phyloP scores from a whole-genome alignment of 1,140 invertebrate species.

The Procambarus virginalis region DNA sequence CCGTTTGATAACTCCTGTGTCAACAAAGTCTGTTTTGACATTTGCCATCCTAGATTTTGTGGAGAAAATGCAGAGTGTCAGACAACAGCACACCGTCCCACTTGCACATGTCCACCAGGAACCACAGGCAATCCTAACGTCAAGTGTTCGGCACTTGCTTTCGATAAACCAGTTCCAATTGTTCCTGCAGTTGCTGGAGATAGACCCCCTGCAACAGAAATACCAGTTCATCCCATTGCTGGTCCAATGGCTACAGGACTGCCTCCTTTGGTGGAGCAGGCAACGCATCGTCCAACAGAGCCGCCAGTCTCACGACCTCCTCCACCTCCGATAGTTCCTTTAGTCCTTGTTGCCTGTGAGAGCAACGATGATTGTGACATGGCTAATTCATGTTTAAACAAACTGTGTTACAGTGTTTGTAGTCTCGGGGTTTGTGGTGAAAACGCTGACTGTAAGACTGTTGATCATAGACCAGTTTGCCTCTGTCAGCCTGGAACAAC shows the following conservation, averaged over 20 bases:
- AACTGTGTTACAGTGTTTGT: slow-evolving; percentile 88
- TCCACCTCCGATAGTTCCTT: slow-evolving; percentile 44
- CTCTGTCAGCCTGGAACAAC: slow-evolving; percentile 71
- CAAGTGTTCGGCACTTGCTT: slow-evolving; percentile 37
- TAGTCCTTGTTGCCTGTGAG: slow-evolving; percentile 49
- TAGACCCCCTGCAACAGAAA: not conserved
- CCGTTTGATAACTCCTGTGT: slow-evolving; percentile 73
- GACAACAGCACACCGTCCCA: slow-evolving; percentile 27
- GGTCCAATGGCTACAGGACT: slow-evolving; percentile 4
- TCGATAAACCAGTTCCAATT: not conserved
- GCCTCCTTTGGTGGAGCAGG: slow-evolving; percentile 19
- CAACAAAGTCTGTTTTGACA: slow-evolving; percentile 44
- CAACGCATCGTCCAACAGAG: slow-evolving; percentile 28
- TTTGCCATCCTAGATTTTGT: slow-evolving; percentile 55
- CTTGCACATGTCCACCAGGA: slow-evolving; percentile 50
- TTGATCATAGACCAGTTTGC: slow-evolving; percentile 71
- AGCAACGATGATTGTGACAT: slow-evolving; percentile 83
- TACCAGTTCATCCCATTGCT: slow-evolving; percentile 5
- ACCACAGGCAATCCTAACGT: slow-evolving; percentile 51
- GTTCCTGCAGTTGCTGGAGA: slow-evolving; percentile 9
- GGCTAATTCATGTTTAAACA: slow-evolving; percentile 90
- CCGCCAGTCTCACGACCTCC: slow-evolving; percentile 30
- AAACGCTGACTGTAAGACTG: slow-evolving; percentile 72
- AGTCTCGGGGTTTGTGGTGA: slow-evolving; percentile 75
- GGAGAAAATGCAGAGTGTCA: slow-evolving; percentile 70